These are phyloP conservation scores for Zaprionus taronus DNA, from an alignment of 1,140 invertebrate genomes.

Conservation along the genomic window DNA sequence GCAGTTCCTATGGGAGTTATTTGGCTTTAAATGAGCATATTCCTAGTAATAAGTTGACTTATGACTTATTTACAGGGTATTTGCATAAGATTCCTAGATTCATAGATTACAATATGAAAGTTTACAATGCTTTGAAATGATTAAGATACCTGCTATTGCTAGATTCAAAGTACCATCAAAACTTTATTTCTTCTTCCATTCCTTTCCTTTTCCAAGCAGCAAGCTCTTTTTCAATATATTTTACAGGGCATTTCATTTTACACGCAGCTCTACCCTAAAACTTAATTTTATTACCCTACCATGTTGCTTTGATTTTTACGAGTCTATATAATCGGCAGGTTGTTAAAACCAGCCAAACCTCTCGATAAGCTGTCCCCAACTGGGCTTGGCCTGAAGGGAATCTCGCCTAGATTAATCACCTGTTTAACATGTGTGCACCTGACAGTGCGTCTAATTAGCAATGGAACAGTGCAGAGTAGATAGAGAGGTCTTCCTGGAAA, in stretches of 20 bases:
- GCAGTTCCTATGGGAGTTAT: background rate
- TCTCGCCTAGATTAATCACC: slow-evolving; percentile 59
- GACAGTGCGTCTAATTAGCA: slow-evolving; percentile 35
- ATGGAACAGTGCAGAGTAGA: background rate
- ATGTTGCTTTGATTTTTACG: slow-evolving; percentile 70
- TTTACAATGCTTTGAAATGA: no score
- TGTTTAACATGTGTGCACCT: slow-evolving; percentile 53
- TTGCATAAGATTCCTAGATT: no score
- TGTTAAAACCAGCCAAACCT: background rate
- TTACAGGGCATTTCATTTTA: background rate
- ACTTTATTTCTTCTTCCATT: no score
- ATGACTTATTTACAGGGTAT: no score
- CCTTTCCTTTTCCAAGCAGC: no score
- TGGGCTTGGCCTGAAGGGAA: slow-evolving; percentile 12
- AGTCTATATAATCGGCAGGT: slow-evolving; percentile 39
- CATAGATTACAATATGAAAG: no score
- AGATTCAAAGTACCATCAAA: no score
- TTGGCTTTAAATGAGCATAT: no score
- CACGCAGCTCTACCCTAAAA: background rate
- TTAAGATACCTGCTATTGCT: no score
- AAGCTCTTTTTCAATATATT: background rate
- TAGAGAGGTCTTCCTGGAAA: background rate
- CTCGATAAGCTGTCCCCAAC: background rate
- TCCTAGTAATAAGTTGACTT: no score
- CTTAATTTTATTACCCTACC: slow-evolving; percentile 17